These are phyloP conservation scores for Lethrus apterus DNA, from an alignment of 1,140 invertebrate species.

Conservation along the genomic window DNA sequence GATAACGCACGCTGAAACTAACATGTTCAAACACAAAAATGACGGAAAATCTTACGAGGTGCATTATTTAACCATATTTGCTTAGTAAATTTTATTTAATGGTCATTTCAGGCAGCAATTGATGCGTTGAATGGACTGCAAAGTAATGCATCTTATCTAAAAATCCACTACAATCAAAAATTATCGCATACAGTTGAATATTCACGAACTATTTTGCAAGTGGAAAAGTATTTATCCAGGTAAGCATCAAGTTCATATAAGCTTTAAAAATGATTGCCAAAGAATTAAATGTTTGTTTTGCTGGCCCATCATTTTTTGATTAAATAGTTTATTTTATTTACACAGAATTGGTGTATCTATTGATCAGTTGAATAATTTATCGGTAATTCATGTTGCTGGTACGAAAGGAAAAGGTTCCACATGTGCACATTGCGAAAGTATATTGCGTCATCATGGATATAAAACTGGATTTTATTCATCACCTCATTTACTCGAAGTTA, in stretches of 20 bases:
- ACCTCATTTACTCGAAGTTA: constrained; percentile 85
- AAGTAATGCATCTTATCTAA: constrained; percentile 35
- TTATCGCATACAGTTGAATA: constrained; percentile 20
- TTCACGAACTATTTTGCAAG: constrained; percentile 26
- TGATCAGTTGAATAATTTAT: constrained; percentile 59
- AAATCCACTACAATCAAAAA: constrained; percentile 17
- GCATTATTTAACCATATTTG: too few relatives aligned
- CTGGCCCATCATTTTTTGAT: constrained; percentile 16
- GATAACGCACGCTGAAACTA: too few relatives aligned
- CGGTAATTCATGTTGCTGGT: constrained; percentile 89
- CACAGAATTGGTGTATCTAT: constrained; percentile 56
- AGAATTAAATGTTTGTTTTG: not conserved
- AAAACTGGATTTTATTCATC: constrained; percentile 95
- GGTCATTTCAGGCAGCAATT: constrained; percentile 32
- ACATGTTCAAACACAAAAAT: too few relatives aligned
- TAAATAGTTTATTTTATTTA: not conserved
- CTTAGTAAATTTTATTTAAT: too few relatives aligned
- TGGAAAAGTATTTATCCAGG: constrained; percentile 30
- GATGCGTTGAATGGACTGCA: constrained; percentile 33
- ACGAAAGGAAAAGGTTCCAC: constrained; percentile 97
- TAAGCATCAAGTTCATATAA: constrained; percentile 17
- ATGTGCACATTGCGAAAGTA: constrained; percentile 86
- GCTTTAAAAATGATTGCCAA: constrained; percentile 10
- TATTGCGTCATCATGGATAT: constrained; percentile 76
- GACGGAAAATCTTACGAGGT: too few relatives aligned